phyloP scores from a whole-genome alignment of 92 coral and sea anemone species.

The Epizoanthus stellaris region DNA sequence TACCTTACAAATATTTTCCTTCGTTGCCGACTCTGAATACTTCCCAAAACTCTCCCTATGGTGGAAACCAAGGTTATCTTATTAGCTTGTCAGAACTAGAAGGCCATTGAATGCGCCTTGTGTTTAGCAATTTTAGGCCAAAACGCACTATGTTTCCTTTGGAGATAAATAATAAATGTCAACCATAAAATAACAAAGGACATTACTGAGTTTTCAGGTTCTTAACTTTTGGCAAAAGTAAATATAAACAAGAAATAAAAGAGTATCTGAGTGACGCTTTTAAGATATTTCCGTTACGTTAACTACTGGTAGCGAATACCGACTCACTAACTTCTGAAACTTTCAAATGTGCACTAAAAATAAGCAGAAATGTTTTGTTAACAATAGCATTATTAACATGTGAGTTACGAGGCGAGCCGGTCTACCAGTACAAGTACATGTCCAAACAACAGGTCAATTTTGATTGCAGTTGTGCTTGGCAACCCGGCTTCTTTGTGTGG shows the following conservation, averaged over 20 bases:
- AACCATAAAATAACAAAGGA: constrained; percentile 1
- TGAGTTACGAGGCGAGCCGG: not conserved
- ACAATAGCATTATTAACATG: not conserved
- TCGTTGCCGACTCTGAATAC: not conserved
- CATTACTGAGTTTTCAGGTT: not conserved
- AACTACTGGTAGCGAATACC: too few species aligned
- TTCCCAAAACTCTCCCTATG: too few species aligned
- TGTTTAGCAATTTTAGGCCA: not conserved
- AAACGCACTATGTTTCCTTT: not conserved
- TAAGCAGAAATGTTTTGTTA: not conserved
- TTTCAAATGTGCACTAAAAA: not conserved
- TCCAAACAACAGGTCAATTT: constrained; percentile 30
- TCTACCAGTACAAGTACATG: constrained; percentile 35
- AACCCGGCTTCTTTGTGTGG: not conserved
- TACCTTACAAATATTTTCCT: not conserved
- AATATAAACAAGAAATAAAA: not conserved
- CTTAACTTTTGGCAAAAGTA: not conserved
- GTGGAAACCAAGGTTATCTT: not conserved
- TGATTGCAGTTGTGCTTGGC: not conserved
- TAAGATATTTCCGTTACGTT: too few species aligned
- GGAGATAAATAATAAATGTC: constrained; percentile 7
- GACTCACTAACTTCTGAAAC: not conserved
- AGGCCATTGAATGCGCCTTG: not conserved
- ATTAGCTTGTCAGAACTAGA: not conserved
- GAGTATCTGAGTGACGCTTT: too few species aligned